Evolutionary conservation across 2,888 invertebrate genomes (phyloP).

Genomic region (Dryobotodes eremita): DNA sequence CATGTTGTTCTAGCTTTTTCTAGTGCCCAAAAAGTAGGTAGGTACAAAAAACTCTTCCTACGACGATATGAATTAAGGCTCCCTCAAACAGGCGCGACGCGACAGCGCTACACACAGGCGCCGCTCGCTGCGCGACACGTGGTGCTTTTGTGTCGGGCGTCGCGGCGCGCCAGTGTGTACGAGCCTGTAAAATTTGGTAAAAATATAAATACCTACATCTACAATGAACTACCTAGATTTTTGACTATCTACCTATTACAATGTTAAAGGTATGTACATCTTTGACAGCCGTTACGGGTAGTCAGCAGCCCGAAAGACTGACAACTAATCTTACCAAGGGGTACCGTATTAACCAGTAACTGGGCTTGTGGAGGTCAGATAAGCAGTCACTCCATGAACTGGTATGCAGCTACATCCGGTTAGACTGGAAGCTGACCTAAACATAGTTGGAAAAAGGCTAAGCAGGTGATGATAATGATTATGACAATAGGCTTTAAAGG

Average conservation of each 20-base stretch:
- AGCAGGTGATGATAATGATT: too few relatives aligned
- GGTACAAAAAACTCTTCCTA: background rate
- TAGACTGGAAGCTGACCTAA: background rate
- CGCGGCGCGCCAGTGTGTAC: too few relatives aligned
- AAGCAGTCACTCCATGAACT: background rate
- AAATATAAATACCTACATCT: constrained; percentile 4
- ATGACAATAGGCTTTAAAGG: too few relatives aligned
- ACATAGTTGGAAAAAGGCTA: background rate
- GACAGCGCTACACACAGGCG: too few relatives aligned
- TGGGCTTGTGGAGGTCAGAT: background rate
- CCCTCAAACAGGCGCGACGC: too few relatives aligned
- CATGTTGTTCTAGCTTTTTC: background rate
- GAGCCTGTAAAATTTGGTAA: too few relatives aligned
- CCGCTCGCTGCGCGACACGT: too few relatives aligned
- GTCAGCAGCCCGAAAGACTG: background rate
- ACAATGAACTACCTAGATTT: background rate
- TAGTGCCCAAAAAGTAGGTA: background rate
- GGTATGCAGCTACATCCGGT: background rate
- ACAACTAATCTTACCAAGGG: background rate
- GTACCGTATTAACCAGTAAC: background rate
- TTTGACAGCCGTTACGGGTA: background rate
- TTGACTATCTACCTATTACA: background rate
- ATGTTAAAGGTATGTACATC: background rate
- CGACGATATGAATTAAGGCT: background rate
- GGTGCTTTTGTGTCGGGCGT: too few relatives aligned